These are phyloP conservation scores for Drosophila planitibia DNA, from an alignment of 2,888 invertebrate species.

Conservation along the genomic window DNA sequence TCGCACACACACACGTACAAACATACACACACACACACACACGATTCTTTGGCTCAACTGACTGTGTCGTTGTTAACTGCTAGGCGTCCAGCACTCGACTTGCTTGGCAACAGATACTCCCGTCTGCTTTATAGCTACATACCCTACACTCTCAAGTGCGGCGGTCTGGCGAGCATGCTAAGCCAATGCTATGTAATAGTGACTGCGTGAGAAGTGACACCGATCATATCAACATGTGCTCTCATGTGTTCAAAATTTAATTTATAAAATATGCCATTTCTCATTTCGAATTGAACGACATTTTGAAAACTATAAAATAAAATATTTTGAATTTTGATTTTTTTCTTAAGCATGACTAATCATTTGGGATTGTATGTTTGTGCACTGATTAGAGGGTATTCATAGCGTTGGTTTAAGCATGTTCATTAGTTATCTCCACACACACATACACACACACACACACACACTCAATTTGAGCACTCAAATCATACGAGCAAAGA, in stretches of 20 bases:
- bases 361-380: not conserved
- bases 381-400: constrained; percentile 32
- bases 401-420: not conserved
- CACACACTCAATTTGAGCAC: not conserved
- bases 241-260: no score
- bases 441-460: constrained; percentile 12
- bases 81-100: constrained; percentile 71
- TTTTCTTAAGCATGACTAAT: not conserved
- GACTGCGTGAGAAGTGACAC: not conserved
- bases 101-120: constrained; percentile 48
- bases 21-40: not conserved
- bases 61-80: constrained; percentile 62
- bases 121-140: constrained; percentile 67
- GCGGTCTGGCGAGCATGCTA: constrained; percentile 17
- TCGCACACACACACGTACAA: not conserved
- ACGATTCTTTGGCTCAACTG: constrained; percentile 11
- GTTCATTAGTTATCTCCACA: constrained; percentile 7
- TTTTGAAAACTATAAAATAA: not conserved
- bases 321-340: not conserved
- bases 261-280: not conserved
- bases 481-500: constrained; percentile 35
- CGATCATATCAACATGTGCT: not conserved
- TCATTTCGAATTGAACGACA: no score
- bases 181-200: not conserved
- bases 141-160: constrained; percentile 26